Evolutionary conservation across 2,797 vertebrate species (phyloP), one percentile per base, ranked within the genome.

Genomic region (Tarsius wallacei): DNA sequence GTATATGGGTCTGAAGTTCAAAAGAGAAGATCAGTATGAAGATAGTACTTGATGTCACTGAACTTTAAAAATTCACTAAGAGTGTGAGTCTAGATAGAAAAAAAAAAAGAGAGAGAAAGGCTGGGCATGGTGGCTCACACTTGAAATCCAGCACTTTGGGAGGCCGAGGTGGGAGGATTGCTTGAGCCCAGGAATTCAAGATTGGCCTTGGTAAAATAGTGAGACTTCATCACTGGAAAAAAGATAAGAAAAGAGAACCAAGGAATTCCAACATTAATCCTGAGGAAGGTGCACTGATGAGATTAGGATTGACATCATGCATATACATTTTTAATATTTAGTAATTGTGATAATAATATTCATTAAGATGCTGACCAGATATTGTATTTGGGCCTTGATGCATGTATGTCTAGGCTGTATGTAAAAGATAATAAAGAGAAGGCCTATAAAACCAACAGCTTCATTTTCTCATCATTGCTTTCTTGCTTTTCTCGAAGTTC

Each of bases 311-410:
- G n/a, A 77, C 9, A 51, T 28, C 28, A 16, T 66, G 2, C 12
- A 76, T 53, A 57, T 51, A 47, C 17, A 49, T 55, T 55, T 83
- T 89, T n/a, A 90, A 71, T n/a, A 85, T 53, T 80, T 31, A 90
- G 55, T 90, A 78, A 81, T 21, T 95, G 14, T 26, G 84, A 87
- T 61, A 93, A 78, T 59, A 59, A 87, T 66, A 66, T 80, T 90
- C 31, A 74, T 68, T 90, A 90, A 93, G 42, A 68, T 94, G 68
- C 1, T 73, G 36, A 80, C 51, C 86, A 66, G 36, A 36, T 57
- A 89, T 11, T 73, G 0, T 33, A 87, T 61, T 33, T 85, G 31
- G 61, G 28, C 15, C 36, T 36, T 66, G 5, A 33, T 19, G 33
- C 31, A 55, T 16, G 0, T 59, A 2, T 80, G 16, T 49, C 42